Conservation (phyloP, 2,113 vertebrate species). For the Baryphthengus martii region DNA sequence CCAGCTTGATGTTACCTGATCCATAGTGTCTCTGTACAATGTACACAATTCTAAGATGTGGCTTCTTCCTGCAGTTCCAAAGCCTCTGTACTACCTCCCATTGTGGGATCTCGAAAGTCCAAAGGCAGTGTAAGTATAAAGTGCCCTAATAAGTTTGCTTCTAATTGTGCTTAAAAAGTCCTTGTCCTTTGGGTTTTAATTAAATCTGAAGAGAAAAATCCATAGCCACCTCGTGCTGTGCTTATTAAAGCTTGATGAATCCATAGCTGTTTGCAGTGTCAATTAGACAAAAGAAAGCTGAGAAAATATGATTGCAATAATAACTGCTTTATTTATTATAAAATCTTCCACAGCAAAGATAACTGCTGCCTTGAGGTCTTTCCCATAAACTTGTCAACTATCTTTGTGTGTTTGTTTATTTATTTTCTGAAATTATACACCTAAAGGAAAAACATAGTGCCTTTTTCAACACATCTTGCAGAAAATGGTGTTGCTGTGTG, state of each 20-base stretch:
- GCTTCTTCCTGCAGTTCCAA: conserved; percentile 84
- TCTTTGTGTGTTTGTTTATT: background rate
- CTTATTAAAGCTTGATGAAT: conserved; percentile 34
- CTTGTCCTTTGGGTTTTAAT: conserved; percentile 49
- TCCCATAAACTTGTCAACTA: background rate
- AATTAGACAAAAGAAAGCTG: background rate
- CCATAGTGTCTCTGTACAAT: background rate
- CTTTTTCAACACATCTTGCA: background rate
- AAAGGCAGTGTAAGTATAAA: conserved; percentile 88
- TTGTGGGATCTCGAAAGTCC: conserved; percentile 83
- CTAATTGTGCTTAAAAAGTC: background rate
- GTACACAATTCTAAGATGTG: background rate
- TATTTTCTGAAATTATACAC: background rate
- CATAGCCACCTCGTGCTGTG: background rate
- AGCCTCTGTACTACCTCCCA: conserved; percentile 82
- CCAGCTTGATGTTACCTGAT: background rate
- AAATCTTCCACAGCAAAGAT: background rate
- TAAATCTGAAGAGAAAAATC: conserved; percentile 17
- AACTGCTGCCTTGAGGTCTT: background rate
- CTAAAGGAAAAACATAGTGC: background rate
- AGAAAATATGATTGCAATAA: background rate
- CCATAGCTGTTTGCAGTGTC: background rate
- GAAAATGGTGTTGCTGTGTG: background rate
- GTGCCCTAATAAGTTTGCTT: background rate
- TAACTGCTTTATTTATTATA: background rate